Evolutionary conservation across 30 jellyfish, hydroid and myxozoan genomes (phyloP).

Genomic region (Hydractinia symbiolongicarpus): DNA sequence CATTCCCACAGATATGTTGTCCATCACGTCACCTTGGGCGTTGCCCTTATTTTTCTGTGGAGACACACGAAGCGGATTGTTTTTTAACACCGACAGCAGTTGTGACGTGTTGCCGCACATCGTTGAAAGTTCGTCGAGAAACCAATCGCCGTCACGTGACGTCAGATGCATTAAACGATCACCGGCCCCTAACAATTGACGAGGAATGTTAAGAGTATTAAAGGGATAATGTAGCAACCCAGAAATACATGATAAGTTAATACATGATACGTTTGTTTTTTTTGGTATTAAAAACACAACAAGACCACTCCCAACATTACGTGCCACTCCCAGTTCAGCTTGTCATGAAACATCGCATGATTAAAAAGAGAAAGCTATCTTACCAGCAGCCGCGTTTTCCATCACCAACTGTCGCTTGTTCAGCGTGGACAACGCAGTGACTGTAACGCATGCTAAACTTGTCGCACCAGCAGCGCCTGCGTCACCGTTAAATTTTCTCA

Average conservation of each 20-base stretch:
- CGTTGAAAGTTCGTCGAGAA: conserved; percentile 86
- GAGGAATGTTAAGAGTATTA: neutral
- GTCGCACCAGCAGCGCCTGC: conserved; percentile 86
- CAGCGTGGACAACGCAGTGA: conserved; percentile 83
- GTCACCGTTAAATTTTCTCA: conserved; percentile 85
- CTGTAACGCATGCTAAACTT: conserved; percentile 89
- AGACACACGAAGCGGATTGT: conserved; percentile 54
- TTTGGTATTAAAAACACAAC: too few species aligned
- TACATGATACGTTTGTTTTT: too few species aligned
- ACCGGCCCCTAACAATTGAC: conserved; percentile 55
- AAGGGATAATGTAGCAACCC: too few species aligned
- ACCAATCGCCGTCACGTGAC: conserved; percentile 98
- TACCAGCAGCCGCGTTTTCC: conserved; percentile 98
- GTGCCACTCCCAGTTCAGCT: too few species aligned
- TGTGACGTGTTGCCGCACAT: conserved; percentile 91
- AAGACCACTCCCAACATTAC: too few species aligned
- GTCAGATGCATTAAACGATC: conserved; percentile 91
- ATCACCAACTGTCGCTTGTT: conserved; percentile 70
- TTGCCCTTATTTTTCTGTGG: conserved; percentile 50
- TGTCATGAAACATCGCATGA: too few species aligned
- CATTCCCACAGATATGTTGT: conserved; percentile 64
- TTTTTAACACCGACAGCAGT: conserved; percentile 80
- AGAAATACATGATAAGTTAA: too few species aligned
- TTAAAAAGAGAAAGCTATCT: neutral
- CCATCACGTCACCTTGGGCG: conserved; percentile 30